Base-by-base conservation (phyloP, 2,888 invertebrate species). In the Caenorhabditis zanzibari region DNA sequence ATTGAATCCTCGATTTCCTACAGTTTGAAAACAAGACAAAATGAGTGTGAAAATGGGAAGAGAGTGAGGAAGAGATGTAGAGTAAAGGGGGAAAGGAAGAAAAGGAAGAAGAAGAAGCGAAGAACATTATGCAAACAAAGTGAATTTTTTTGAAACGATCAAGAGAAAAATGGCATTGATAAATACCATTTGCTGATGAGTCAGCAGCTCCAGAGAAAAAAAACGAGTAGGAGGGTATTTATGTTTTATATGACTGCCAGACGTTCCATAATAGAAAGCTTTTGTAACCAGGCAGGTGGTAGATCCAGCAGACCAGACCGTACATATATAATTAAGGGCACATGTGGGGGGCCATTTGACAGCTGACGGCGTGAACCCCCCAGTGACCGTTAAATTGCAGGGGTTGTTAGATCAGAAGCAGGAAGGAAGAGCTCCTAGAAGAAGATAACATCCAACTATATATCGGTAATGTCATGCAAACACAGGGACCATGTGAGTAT, bases 351-450 rank as follows among this genome's bases (percentile, higher is more conserved):
- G 49, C 54, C 75, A 59, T 52, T 59, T 76, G 82, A 72, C 82
- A 82, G 82, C 76, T 82, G 82, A 82, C 79, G 71, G 71, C 79
- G 52, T 76, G 82, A 82, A 82, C 82, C 61, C 71, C n/a, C 61
- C 64, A 44, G 66, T 28, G 76, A 58, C 81, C 81, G 22, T 56
- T 47, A 54, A 32, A 76, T 68, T 68, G 44, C 58, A 32, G 26
- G 26, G 52, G 71, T 71, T 79, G 71, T 79, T 71, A 79, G 71
- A 24, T 38, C 68, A 76, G 66, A 47, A 79, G 77, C 69, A 77
- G 69, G 63, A 77, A 75, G 44, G 52, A 66, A 59, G 38, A 68
- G 66, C 41, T 3, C 19, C 16, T 22, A 24, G 16, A n/a, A 24
- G 16, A n/a, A 24, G 59, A 49, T 38, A 28, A 59, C 12, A 24